A percentile compares a stretch with the other conserved stretches of the same genome.
phyloP scores from a whole-genome alignment of 1,140 invertebrate species.

The Aphaenogaster ashmeadi region DNA sequence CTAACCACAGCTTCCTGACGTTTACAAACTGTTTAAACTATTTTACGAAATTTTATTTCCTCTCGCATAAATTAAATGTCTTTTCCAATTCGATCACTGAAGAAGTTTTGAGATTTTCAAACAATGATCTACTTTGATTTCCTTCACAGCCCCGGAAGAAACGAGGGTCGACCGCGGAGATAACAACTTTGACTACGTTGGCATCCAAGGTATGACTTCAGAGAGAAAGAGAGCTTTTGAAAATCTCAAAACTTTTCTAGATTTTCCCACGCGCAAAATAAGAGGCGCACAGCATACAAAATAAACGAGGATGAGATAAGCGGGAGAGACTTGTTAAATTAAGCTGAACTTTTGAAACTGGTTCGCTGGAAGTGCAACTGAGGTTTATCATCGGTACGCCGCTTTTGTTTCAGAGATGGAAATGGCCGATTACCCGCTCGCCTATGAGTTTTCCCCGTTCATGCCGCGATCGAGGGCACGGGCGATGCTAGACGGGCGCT shows the following conservation, averaged over 20 bases:
- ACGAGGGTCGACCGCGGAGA: not conserved
- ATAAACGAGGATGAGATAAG: not conserved
- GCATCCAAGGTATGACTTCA: not conserved
- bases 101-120: constrained; percentile 31
- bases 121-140: constrained; percentile 9
- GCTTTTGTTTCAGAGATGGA: constrained; percentile 81
- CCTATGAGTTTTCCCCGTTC: constrained; percentile 82
- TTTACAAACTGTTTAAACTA: not conserved
- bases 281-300: not conserved
- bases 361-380: too few relatives aligned
- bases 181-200: constrained; percentile 19
- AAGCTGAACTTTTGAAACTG: not conserved
- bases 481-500: constrained; percentile 78
- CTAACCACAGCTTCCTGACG: too few relatives aligned
- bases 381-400: not conserved
- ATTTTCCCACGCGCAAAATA: not conserved
- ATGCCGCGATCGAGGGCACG: constrained; percentile 80
- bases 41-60: not conserved
- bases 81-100: not conserved
- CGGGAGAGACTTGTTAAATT: not conserved
- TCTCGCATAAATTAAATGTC: not conserved
- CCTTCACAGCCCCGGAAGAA: not conserved
- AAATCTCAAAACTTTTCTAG: constrained; percentile 22
- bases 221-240: not conserved
- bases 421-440: constrained; percentile 78